Evolutionary conservation across 2,797 vertebrate species (phyloP), one percentile per base, ranked within the genome.

Genomic region (Phyllotis vaccarum): DNA sequence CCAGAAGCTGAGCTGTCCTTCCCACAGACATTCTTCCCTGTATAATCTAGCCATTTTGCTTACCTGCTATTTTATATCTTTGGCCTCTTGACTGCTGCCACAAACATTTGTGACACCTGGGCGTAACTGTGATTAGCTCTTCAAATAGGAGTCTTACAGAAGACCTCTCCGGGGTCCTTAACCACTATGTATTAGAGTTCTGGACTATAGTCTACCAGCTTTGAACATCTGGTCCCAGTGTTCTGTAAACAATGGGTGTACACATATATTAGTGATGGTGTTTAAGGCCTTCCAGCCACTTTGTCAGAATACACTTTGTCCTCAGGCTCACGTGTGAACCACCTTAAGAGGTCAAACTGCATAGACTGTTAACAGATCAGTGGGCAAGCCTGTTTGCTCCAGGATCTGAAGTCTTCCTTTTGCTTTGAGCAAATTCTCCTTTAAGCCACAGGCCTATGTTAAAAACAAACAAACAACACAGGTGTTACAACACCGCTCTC

Each of bases 301-400:
- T 56, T 34, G 54, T 87, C 19, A 21, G 40, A 56, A 19, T 56
- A 56, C 21, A 49, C 24, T 49, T 52, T 24, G 54, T 89, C 52
- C 19, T 64, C 14, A 0, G 12, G 74, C 5, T 56, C 24, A 3
- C 2, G 0, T 6, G 34, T 34, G 49, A 62, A 22, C 5, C 6
- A 29, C 34, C 17, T 31, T 64, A 14, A 70, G 52, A 56, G 13
- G 37, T 34, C 49, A 58, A 70, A 64, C 21, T 72, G 58, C 11
- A 8, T 12, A 12, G 1, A 29, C 52, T 22, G 10, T n/a, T n/a
- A 17, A 68, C 75, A 78, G 7, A 90, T 11, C 37, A 75, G 12
- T 34, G 62, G 43, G 6, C 31, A 37, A 85, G 52, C 5, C 29
- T n/a, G 21, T 70, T 74, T 81, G 52, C 34, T 83, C 31, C 16